Conservation (phyloP, 2,797 vertebrate genomes). For the Hephaestus fuliginosus region DNA sequence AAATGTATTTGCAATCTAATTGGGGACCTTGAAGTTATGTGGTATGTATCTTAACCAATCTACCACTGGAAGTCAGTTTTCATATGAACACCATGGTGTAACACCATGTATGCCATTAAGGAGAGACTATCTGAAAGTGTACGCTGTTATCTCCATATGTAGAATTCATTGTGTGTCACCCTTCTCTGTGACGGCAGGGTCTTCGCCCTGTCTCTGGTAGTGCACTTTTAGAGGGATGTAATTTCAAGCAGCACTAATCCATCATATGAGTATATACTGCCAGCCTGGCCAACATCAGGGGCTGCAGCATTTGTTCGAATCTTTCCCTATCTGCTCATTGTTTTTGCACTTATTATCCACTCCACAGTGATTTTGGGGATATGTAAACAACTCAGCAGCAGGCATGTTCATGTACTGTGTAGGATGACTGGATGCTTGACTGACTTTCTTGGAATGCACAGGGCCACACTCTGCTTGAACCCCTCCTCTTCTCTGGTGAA, state of each 20-base stretch:
- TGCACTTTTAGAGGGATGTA: conserved; percentile 64
- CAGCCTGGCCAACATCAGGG: conserved; percentile 77
- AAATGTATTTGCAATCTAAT: too few relatives aligned
- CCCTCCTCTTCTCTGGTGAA: conserved; percentile 1
- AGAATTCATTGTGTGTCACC: too few relatives aligned
- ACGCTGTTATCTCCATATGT: too few relatives aligned
- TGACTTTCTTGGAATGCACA: conserved; percentile 61
- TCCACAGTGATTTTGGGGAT: conserved; percentile 84
- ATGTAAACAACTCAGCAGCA: conserved; percentile 83
- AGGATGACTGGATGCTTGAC: conserved; percentile 80
- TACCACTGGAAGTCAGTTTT: background rate
- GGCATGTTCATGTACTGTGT: conserved; percentile 76
- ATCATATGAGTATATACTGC: conserved; percentile 70
- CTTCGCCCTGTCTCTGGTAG: background rate
- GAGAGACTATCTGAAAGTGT: too few relatives aligned
- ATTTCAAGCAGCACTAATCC: conserved; percentile 77
- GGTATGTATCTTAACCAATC: too few relatives aligned
- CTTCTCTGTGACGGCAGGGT: too few relatives aligned
- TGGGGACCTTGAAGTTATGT: too few relatives aligned
- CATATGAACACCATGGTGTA: background rate
- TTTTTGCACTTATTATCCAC: conserved; percentile 81
- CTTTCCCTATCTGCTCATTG: conserved; percentile 75
- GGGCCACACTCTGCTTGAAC: conserved; percentile 27
- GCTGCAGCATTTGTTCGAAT: conserved; percentile 53
- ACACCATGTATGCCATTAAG: background rate